These are phyloP conservation scores for Gallinago paraguaiae DNA, from an alignment of 2,113 vertebrate species.

Conservation along the genomic window DNA sequence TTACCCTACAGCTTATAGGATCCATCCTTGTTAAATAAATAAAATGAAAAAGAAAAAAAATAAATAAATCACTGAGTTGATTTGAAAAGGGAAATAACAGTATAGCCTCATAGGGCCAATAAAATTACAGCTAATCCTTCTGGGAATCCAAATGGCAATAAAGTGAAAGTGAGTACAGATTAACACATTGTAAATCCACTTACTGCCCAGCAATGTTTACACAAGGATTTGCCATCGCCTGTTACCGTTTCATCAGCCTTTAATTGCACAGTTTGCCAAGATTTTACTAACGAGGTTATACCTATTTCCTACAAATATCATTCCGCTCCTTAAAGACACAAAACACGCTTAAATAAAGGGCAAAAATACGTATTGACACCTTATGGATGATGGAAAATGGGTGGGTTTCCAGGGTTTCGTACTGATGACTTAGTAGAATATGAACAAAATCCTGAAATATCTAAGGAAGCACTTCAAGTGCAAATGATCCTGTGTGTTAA, in stretches of 20 bases:
- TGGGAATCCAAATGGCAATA: constrained; percentile 91
- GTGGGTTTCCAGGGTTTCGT: constrained; percentile 12
- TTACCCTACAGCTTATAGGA: constrained; percentile 33
- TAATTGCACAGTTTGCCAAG: constrained; percentile 79
- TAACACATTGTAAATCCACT: constrained; percentile 88
- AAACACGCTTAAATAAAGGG: constrained; percentile 60
- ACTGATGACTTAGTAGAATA: constrained; percentile 30
- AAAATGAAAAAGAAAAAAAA: constrained; percentile 42
- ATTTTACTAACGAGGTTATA: constrained; percentile 71
- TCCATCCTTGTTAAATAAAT: constrained; percentile 63
- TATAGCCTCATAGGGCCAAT: constrained; percentile 86
- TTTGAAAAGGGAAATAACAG: constrained; percentile 74
- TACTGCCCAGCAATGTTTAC: constrained; percentile 80
- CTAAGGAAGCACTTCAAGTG: constrained; percentile 24
- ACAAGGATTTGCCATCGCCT: constrained; percentile 78
- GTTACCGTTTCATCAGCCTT: constrained; percentile 83
- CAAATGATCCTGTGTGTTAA: neutral
- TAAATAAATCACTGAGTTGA: constrained; percentile 14
- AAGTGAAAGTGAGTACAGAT: constrained; percentile 89
- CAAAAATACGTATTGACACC: constrained; percentile 12
- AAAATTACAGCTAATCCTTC: constrained; percentile 91
- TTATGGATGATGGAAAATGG: constrained; percentile 8
- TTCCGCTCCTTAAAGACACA: constrained; percentile 70
- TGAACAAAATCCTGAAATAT: constrained; percentile 14
- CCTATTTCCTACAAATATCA: constrained; percentile 71